phyloP scores from a whole-genome alignment of 2,113 vertebrate genomes.

The Dinomys branickii region DNA sequence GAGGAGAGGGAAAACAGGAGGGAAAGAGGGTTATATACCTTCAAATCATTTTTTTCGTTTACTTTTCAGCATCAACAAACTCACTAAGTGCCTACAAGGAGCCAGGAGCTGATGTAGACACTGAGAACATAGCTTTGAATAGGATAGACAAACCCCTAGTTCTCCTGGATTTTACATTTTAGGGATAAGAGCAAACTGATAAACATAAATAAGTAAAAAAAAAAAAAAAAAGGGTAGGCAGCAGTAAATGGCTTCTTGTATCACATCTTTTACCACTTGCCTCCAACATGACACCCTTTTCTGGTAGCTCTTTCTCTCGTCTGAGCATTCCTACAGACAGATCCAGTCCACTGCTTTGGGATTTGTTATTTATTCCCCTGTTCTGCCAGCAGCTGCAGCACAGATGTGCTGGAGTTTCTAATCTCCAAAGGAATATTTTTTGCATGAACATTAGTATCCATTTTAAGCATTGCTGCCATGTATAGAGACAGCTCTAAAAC shows the following conservation, averaged over 20 bases:
- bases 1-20: not conserved
- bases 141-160: not conserved
- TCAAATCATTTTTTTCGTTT: not conserved
- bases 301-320: not conserved
- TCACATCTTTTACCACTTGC: not conserved
- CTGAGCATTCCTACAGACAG: not conserved
- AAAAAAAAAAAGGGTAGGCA: not conserved
- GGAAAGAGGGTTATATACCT: not conserved
- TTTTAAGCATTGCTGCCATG: not conserved
- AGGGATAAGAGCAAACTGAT: not conserved
- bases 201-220: conserved; percentile 16
- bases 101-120: not conserved
- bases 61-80: not conserved
- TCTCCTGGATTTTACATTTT: not conserved
- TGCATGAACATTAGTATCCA: not conserved
- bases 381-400: conserved; percentile 35
- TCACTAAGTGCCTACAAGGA: not conserved
- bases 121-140: not conserved
- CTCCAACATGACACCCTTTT: not conserved
- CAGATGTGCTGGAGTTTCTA: not conserved
- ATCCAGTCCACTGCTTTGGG: not conserved
- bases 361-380: not conserved
- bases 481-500: not conserved
- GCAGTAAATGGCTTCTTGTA: not conserved
- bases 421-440: not conserved